A percentile compares a stretch with the other conserved stretches of the same genome.
These are phyloP conservation scores for Oopsacas minuta DNA, from an alignment of 37 sponge, comb jelly and placozoan genomes.

Conservation along the genomic window DNA sequence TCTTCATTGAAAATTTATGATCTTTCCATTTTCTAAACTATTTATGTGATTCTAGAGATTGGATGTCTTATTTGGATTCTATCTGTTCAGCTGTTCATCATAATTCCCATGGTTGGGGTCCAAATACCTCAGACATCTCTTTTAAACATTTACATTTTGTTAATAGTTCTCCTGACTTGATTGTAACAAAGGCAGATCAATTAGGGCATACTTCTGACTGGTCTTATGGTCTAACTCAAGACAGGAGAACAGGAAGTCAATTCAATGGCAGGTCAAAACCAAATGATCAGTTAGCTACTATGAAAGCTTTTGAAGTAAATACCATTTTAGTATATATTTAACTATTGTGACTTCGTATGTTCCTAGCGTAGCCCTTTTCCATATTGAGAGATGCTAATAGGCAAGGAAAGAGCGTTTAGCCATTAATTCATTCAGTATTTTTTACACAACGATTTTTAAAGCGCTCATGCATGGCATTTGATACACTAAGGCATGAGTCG, in stretches of 20 bases:
- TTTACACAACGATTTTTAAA: no score
- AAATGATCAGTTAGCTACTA: background rate
- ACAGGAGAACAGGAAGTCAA: background rate
- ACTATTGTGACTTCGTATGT: no score
- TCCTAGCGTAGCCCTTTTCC: no score
- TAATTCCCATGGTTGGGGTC: background rate
- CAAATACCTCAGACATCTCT: background rate
- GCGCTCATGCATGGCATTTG: no score
- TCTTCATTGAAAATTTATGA: background rate
- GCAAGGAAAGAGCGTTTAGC: no score
- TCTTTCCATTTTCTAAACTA: no score
- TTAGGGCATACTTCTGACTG: background rate
- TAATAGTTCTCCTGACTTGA: background rate
- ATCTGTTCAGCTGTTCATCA: background rate
- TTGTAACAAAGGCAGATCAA: slow-evolving; percentile 14
- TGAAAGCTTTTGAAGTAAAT: no score
- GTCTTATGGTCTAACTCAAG: background rate
- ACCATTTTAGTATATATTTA: no score
- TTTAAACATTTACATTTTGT: background rate
- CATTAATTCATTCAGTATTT: no score
- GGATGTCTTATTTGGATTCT: background rate
- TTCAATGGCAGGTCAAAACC: background rate
- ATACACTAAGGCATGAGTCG: no score
- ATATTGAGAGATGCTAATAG: no score
- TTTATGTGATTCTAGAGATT: background rate